Evolutionary conservation across 2,797 vertebrate species (phyloP), one percentile per base, ranked within the genome.

Genomic region (Alosa sapidissima): DNA sequence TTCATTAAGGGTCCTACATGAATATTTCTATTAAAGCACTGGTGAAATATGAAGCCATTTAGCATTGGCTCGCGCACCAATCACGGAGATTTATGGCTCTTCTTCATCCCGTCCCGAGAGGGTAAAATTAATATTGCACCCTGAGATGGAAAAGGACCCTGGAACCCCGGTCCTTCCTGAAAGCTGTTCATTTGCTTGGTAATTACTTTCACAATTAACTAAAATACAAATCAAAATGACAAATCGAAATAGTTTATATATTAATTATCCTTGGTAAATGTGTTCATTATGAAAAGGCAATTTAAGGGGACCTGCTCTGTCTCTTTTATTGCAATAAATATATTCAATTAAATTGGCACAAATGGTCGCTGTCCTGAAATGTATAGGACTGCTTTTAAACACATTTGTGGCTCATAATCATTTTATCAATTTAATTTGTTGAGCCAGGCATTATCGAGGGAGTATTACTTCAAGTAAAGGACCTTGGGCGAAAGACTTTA

Each of bases 181-280:
- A 97, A 97, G 96, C 97, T 97, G 97, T 97, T 97, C 96, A 97
- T 97, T 97, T 96, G 96, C 94, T 93, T 96, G 93, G 95, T 98
- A 99, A 99, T 99, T 98, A 98, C 97, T 96, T 97, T 97, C 96
- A 98, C 97, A 98, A 98, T 99, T 98, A 99, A 97, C 96, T 97
- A 94, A 97, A 98, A 97, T 97, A 99, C 98, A 98, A 98, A 99
- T 99, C 97, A 98, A 95, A 89, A 93, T 99, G 97, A 99, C 97
- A 98, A 98, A 98, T 98, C 83, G 96, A 93, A 94, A 96, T 95
- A 97, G 96, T 98, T 98, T 98, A 97, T 97, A 97, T 97, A 97
- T 97, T 97, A 98, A 99, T 99, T 98, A 98, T 96, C 93, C 94
- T 5, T 85, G 88, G 94, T 93, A 96, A 97, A 98, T 97, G 97